phyloP scores from a whole-genome alignment of 1,140 invertebrate genomes.

The Varroa destructor region DNA sequence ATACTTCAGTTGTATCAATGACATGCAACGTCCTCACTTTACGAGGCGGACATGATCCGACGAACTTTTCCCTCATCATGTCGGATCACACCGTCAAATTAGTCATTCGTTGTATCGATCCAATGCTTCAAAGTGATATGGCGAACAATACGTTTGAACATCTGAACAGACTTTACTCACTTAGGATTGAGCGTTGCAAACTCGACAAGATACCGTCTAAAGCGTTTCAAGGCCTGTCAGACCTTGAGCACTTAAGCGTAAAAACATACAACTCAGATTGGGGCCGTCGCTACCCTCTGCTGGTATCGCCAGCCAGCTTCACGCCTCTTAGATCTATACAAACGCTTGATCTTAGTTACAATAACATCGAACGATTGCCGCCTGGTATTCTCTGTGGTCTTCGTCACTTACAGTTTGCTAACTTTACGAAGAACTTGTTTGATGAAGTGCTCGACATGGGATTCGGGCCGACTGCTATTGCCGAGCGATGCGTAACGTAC shows the following conservation, averaged over 20 bases:
- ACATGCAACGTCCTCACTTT: too few relatives aligned
- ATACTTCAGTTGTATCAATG: too few relatives aligned
- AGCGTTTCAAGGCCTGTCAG: slow-evolving; percentile 34
- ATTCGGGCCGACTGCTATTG: too few relatives aligned
- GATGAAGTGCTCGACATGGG: too few relatives aligned
- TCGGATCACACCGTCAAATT: slow-evolving; percentile 63
- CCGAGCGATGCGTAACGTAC: too few relatives aligned
- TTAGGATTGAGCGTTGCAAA: slow-evolving; percentile 34
- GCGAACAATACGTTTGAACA: slow-evolving; percentile 37
- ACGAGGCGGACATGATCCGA: too few relatives aligned
- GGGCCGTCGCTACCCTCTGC: slow-evolving; percentile 55
- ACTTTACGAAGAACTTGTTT: slow-evolving; percentile 56
- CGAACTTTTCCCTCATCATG: slow-evolving; percentile 67
- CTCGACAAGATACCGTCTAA: slow-evolving; percentile 32
- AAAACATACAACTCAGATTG: slow-evolving; percentile 44
- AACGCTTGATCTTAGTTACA: slow-evolving; percentile 57
- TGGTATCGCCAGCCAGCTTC: slow-evolving; percentile 58
- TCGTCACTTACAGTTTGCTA: slow-evolving; percentile 33
- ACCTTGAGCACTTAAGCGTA: slow-evolving; percentile 35
- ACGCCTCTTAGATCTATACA: slow-evolving; percentile 53
- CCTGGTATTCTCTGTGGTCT: slow-evolving; percentile 58
- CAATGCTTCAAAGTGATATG: slow-evolving; percentile 55
- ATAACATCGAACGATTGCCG: slow-evolving; percentile 64
- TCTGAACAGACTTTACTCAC: slow-evolving; percentile 31
- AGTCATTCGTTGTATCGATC: slow-evolving; percentile 65